Percentiles rank a stretch among this genome's conserved stretches.
Conservation (phyloP, 2,113 vertebrate species). For the Rhea pennata region DNA sequence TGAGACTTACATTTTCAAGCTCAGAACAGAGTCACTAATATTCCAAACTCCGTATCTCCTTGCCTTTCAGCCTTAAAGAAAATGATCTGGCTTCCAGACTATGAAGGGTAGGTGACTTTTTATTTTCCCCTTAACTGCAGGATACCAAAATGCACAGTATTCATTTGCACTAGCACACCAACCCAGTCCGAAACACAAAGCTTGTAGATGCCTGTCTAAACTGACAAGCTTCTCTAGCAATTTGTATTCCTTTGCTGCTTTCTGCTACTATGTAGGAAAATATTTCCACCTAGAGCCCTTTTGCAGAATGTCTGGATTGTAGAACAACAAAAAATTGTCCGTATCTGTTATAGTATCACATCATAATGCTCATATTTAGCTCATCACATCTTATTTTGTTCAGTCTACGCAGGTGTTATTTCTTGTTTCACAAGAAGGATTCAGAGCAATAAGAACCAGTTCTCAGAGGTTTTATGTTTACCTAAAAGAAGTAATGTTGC, state of each 20-base stretch:
- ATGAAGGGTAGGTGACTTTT: background rate
- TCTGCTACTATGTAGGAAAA: slow-evolving; percentile 53
- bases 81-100: background rate
- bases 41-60: background rate
- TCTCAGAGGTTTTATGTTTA: background rate
- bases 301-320: slow-evolving; percentile 68
- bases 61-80: background rate
- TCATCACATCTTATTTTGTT: slow-evolving; percentile 26
- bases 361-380: background rate
- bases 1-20: background rate
- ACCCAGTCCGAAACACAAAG: background rate
- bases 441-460: slow-evolving; percentile 10
- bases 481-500: background rate
- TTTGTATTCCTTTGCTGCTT: slow-evolving; percentile 57
- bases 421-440: slow-evolving; percentile 28
- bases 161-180: background rate
- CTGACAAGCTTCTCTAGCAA: slow-evolving; percentile 30
- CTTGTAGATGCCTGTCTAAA: slow-evolving; percentile 11
- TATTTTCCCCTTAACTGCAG: slow-evolving; percentile 21
- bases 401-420: background rate
- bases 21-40: background rate
- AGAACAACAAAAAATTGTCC: slow-evolving; percentile 47
- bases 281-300: slow-evolving; percentile 79
- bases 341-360: background rate
- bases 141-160: background rate